Conservation (phyloP, 2,113 vertebrate genomes). For the Formicarius rufipectus region DNA sequence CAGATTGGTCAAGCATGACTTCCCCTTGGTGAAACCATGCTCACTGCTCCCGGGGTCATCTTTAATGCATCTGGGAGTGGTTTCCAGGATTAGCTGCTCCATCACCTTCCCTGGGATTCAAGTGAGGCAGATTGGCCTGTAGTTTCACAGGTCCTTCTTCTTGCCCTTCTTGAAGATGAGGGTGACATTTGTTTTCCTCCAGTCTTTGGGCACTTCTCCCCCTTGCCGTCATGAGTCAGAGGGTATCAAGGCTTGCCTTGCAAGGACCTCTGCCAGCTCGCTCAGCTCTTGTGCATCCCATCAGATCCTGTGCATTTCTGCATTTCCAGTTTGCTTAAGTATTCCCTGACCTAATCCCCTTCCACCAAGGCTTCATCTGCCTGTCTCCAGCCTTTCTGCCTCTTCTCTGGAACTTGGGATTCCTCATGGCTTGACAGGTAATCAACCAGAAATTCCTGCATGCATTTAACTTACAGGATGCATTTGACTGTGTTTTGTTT, state of each 20-base stretch:
- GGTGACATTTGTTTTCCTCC: background rate
- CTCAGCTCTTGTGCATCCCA: rapidly evolving
- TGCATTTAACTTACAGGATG: background rate
- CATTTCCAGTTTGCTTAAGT: background rate
- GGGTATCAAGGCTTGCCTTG: background rate
- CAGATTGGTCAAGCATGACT: background rate
- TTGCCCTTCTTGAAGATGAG: background rate
- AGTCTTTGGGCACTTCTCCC: background rate
- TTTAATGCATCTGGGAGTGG: background rate
- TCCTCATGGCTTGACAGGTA: background rate
- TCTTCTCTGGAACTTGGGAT: background rate
- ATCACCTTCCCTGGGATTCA: background rate
- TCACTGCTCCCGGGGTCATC: too few relatives aligned
- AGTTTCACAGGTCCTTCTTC: background rate
- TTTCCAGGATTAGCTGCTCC: background rate
- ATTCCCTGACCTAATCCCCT: background rate
- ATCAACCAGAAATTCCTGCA: background rate
- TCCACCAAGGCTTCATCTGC: background rate
- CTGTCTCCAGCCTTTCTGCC: background rate
- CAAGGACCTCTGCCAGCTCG: background rate
- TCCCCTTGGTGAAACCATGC: background rate
- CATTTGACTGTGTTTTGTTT: background rate
- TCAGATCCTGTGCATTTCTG: background rate
- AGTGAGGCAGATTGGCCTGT: background rate
- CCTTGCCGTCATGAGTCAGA: background rate